These are phyloP conservation scores for Lissonota sp. DNA, from an alignment of 2,888 invertebrate species.

Conservation along the genomic window DNA sequence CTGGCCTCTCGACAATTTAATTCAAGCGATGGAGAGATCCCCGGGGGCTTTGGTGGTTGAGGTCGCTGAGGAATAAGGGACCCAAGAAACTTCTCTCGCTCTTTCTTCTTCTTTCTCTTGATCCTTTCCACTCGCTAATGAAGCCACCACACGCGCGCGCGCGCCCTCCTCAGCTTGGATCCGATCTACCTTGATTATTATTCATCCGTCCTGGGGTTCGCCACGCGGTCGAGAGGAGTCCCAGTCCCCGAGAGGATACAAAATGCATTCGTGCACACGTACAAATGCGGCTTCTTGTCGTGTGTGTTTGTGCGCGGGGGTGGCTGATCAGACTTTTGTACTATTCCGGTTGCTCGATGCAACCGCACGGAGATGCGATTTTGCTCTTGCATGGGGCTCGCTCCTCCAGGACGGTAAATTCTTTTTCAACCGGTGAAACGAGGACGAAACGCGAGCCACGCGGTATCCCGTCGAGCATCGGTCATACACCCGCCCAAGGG, in stretches of 20 bases:
- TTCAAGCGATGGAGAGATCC: slow-evolving; percentile 55
- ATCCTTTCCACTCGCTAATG: slow-evolving; percentile 66
- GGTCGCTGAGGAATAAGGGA: slow-evolving; percentile 40
- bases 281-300: not conserved
- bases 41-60: slow-evolving; percentile 34
- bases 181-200: slow-evolving; percentile 77
- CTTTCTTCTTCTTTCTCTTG: slow-evolving; percentile 13
- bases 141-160: slow-evolving; percentile 66
- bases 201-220: slow-evolving; percentile 68
- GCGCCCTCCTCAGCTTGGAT: slow-evolving; percentile 59
- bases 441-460: slow-evolving; percentile 58
- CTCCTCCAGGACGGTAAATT: slow-evolving; percentile 46
- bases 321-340: slow-evolving; percentile 22
- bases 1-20: slow-evolving; percentile 41
- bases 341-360: slow-evolving; percentile 37
- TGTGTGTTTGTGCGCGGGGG: slow-evolving; percentile 31
- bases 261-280: slow-evolving; percentile 51
- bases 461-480: slow-evolving; percentile 68
- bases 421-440: slow-evolving; percentile 46
- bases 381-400: not conserved
- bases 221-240: slow-evolving; percentile 45
- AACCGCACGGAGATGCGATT: slow-evolving; percentile 10
- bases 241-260: slow-evolving; percentile 47
- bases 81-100: slow-evolving; percentile 21
- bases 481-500: slow-evolving; percentile 63